Evolutionary conservation across 1,140 invertebrate species (phyloP), one percentile per base, ranked within the genome.

Genomic region (Diachasma alloeum): DNA sequence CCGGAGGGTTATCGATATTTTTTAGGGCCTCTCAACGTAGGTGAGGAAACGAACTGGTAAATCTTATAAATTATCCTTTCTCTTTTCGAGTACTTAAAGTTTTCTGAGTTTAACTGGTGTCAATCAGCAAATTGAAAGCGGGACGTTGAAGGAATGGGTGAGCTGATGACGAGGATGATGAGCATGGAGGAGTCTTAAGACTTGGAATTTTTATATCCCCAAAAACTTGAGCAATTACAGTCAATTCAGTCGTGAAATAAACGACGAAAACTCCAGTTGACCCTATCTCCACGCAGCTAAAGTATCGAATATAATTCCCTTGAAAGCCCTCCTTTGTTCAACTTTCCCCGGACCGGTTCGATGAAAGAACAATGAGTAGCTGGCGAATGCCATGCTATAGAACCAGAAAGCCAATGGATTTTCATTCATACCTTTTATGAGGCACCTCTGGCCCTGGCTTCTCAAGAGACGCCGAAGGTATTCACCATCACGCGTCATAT

Each of bases 351-450:
- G 48, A 17, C 5, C 48, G 22, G 24, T 24, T 63, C 59, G 59
- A 53, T 17, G 48, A 19, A 19, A 53, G 48, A 26, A 63, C 59
- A 63, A 26, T 63, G 59, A 63, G 24, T 9, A 13, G 19, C 24
- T 31, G 11, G 22, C 13, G 19, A 19, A 56, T 26, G 15, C 59
- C 59, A 63, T 26, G 15, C 59, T 19, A 63, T 63, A 63, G 59
- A 63, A 63, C 6, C 24, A 9, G 22, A 17, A 19, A 63, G 59
- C 59, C 26, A 63, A 63, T 63, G 59, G 59, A 63, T 70, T 70
- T 42, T 70, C 42, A 46, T 70, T 70, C 81, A 81, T 81, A 79
- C 66, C 37, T 59, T 76, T 82, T 83, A 83, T 72, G 79, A 81
- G 72, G 68, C 44, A 26, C 22, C 59, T 63, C 19, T 26, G 22